Evolutionary conservation across 2,113 vertebrate genomes (phyloP).

Genomic region (Apeltes quadracus): DNA sequence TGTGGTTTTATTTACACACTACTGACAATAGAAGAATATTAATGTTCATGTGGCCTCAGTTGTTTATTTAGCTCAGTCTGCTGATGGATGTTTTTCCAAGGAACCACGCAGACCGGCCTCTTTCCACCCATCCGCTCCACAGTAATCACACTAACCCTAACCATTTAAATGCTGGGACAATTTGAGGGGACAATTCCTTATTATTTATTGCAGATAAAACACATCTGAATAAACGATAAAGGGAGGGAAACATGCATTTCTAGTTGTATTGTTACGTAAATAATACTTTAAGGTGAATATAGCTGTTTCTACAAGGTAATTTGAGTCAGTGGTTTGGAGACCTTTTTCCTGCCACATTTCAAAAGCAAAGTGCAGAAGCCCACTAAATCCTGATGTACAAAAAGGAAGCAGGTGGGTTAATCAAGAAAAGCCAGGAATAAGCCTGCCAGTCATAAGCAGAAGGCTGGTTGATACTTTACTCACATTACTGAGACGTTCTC

Average conservation of each 20-base stretch:
- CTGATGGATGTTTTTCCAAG: background rate
- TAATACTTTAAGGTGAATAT: background rate
- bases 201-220: background rate
- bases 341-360: background rate
- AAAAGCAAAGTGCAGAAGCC: background rate
- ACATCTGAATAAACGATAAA: background rate
- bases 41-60: background rate
- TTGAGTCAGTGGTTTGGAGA: background rate
- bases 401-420: conserved; percentile 15
- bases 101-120: background rate
- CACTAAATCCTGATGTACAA: conserved; percentile 12
- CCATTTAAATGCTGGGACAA: no score
- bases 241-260: background rate
- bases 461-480: conserved; percentile 14
- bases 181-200: background rate
- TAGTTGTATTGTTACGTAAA: conserved; percentile 1
- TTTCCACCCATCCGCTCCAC: background rate
- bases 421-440: conserved; percentile 46
- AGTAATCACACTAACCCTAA: background rate
- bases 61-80: background rate
- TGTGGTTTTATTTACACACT: background rate
- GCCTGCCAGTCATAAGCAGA: conserved; percentile 11
- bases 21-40: background rate
- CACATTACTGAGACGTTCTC: background rate
- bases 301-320: background rate